These are phyloP conservation scores for Xiphias gladius DNA, from an alignment of 2,113 vertebrate species.

Conservation along the genomic window DNA sequence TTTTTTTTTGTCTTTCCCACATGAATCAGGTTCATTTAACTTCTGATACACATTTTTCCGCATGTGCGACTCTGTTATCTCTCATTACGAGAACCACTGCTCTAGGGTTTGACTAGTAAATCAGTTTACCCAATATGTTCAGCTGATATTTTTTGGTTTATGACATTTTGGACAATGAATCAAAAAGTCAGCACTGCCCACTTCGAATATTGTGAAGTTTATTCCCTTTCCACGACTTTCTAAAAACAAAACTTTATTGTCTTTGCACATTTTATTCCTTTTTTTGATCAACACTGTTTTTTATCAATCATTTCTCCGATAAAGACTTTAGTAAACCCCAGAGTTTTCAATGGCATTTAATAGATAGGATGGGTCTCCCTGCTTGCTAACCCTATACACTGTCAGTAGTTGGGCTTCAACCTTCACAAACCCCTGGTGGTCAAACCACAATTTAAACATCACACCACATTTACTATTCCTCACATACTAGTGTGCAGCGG, in stretches of 20 bases:
- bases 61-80: too few relatives aligned
- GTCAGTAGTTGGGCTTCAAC: background rate
- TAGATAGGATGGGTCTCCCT: background rate
- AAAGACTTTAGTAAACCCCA: background rate
- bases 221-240: background rate
- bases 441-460: background rate
- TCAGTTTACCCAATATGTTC: background rate
- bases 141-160: background rate
- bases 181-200: background rate
- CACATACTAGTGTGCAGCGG: background rate
- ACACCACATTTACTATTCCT: background rate
- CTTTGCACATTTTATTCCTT: background rate
- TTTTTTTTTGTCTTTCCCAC: background rate
- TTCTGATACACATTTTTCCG: too few relatives aligned
- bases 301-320: constrained; percentile 3
- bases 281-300: background rate
- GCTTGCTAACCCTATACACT: background rate
- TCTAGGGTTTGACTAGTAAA: background rate
- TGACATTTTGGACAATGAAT: background rate
- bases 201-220: background rate
- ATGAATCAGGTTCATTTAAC: background rate
- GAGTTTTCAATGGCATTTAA: background rate
- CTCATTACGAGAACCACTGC: background rate
- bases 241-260: background rate
- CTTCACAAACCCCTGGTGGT: background rate